Percentiles rank a stretch among this genome's conserved stretches.
These are phyloP conservation scores for Phyllotis vaccarum DNA, from an alignment of 2,797 vertebrate species.

Conservation along the genomic window DNA sequence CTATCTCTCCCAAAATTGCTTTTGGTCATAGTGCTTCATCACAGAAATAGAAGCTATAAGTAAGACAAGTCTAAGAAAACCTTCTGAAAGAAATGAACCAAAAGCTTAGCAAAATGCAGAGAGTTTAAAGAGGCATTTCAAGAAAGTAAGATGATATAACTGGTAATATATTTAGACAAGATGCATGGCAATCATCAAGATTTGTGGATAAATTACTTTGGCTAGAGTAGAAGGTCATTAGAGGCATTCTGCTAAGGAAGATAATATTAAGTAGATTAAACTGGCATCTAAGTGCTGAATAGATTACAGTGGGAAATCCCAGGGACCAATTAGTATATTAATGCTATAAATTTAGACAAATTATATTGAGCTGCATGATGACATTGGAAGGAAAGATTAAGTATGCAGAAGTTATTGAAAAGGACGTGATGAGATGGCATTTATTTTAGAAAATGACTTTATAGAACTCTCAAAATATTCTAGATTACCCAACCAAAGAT, in stretches of 20 bases:
- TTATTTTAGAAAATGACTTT: not conserved
- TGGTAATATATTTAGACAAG: not conserved
- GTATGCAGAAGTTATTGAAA: not conserved
- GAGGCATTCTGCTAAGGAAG: slow-evolving; percentile 23
- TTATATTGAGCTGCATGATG: not conserved
- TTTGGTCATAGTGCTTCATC: not conserved
- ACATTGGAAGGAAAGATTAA: not conserved
- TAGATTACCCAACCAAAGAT: not conserved
- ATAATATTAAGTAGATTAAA: slow-evolving; percentile 52
- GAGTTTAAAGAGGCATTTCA: not conserved
- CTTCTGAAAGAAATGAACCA: not conserved
- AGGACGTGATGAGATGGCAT: not conserved
- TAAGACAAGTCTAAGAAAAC: not conserved
- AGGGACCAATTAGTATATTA: slow-evolving; percentile 59
- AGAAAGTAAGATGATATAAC: not conserved
- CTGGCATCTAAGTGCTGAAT: not conserved
- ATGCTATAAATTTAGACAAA: slow-evolving; percentile 32
- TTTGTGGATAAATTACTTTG: slow-evolving; percentile 12
- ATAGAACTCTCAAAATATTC: not conserved
- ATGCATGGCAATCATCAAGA: not conserved
- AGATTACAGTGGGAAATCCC: not conserved
- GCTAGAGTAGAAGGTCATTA: slow-evolving; percentile 20
- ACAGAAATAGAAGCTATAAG: not conserved
- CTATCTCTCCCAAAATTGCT: not conserved
- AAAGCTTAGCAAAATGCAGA: not conserved